Conservation (phyloP, 1,140 invertebrate genomes). For the Drosophila sproati region DNA sequence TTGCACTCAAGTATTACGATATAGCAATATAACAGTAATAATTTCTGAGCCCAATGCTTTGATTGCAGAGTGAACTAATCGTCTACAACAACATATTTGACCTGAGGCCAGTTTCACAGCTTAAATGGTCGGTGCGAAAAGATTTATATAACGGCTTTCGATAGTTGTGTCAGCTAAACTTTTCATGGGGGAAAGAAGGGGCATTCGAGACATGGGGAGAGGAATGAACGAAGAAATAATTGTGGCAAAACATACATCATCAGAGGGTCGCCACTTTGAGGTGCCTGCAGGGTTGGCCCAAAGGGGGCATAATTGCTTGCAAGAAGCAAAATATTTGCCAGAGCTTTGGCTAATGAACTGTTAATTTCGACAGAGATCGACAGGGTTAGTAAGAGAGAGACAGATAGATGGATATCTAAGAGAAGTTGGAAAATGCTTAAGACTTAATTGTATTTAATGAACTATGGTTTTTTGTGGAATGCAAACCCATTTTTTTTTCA, state of each 20-base stretch:
- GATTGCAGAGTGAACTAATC: conserved; percentile 2
- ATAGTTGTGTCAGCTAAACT: conserved; percentile 46
- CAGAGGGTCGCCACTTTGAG: conserved; percentile 33
- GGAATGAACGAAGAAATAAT: conserved; percentile 5
- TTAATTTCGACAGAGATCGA: conserved; percentile 62
- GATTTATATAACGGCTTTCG: conserved; percentile 75
- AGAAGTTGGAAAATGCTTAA: conserved; percentile 28
- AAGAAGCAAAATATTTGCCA: conserved; percentile 66
- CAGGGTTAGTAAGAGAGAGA: background rate
- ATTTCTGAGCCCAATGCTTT: background rate
- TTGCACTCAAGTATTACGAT: conserved; percentile 6
- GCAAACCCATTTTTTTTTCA: conserved; percentile 18
- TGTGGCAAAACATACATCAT: conserved; percentile 36
- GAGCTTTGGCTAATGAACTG: conserved; percentile 75
- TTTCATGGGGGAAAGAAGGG: conserved; percentile 3
- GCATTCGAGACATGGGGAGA: background rate
- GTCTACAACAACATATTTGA: conserved; percentile 10
- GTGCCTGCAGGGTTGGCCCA: conserved; percentile 11
- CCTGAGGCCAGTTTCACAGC: conserved; percentile 41
- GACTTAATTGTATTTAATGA: conserved; percentile 75
- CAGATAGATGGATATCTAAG: background rate
- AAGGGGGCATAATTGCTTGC: conserved; percentile 42
- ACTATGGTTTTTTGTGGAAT: conserved; percentile 23
- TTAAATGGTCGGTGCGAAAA: conserved; percentile 39
- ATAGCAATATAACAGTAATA: conserved; percentile 5